Base-by-base conservation (phyloP, 1,140 invertebrate species). In the Drosophila serrata region DNA sequence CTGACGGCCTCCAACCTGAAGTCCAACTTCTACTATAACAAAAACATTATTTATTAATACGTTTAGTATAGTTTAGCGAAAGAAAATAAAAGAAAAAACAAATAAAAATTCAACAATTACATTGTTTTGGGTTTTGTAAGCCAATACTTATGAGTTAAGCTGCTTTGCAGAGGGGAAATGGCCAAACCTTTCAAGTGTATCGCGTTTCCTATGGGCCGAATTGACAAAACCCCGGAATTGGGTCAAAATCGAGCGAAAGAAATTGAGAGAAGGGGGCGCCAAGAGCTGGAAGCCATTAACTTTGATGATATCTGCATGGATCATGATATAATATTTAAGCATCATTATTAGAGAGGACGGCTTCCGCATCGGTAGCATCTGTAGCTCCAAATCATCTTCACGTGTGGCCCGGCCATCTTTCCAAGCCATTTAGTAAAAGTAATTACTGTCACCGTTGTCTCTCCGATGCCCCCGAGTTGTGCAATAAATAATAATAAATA, bases 21-120 rank as follows among this genome's bases (percentile, higher is more conserved):
- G 60, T 92, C 91, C 13, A 90, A 91, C 40, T 84, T 92, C 35
- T 92, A 90, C 58, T 92, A 91, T 48, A 91, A 92, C 81, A 92
- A 92, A 90, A 85, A 92, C 37, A 92, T 92, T 72, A 92, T 92
- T 91, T 92, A 92, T 92, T 92, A 88, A 92, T 74, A 70, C 55
- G 33, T 62, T 73, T 75, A 85, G 62, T 43, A 9, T 55, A 55
- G 51, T 37, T 55, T 73, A 78, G 58, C 29, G 22, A 76, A 67
- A 53, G 24, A 40, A 56, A 19, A 60, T 27, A 57, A 35, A 42
- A 48, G n/a, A 72, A 37, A 45, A 35, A 29, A 49, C 22, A 8
- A 17, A 22, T 35, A 40, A 31, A 33, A 13, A n/a, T 1, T 9
- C 12, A 12, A 61, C 39, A 62, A 62, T 62, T 53, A 19, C 49